Conservation (phyloP, 2,113 vertebrate species). For the Micromys minutus region DNA sequence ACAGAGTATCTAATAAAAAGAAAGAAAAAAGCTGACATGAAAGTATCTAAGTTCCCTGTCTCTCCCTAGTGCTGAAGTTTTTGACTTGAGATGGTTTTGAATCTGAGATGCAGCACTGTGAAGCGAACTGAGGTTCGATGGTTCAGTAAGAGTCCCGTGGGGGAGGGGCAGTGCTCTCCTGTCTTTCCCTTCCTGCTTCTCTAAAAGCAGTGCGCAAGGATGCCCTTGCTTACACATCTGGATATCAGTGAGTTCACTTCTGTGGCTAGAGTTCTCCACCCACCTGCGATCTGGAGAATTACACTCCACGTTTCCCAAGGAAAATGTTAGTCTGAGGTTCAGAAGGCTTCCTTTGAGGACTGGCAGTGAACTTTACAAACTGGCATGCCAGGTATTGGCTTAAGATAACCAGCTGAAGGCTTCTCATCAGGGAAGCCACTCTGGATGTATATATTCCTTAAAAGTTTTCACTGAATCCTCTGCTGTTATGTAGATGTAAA, state of each 20-base stretch:
- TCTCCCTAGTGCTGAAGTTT: constrained; percentile 27
- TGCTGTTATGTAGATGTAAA: not conserved
- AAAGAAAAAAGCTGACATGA: constrained; percentile 46
- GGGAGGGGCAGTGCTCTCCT: not conserved
- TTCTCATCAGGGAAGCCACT: not conserved
- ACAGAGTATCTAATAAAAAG: too few species aligned
- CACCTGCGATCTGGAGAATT: constrained; percentile 86
- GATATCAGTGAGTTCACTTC: constrained; percentile 70
- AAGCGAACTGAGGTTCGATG: not conserved
- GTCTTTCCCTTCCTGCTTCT: not conserved
- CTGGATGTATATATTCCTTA: not conserved
- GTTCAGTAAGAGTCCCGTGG: not conserved
- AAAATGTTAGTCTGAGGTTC: not conserved
- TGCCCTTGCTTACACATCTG: constrained; percentile 3
- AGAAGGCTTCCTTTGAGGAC: not conserved
- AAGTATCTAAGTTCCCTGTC: not conserved
- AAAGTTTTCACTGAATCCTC: not conserved
- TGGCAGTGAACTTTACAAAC: not conserved
- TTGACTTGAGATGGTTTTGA: not conserved
- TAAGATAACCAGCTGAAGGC: not conserved
- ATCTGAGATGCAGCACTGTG: not conserved
- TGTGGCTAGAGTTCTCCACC: constrained; percentile 87
- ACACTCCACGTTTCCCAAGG: constrained; percentile 71
- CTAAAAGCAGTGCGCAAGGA: not conserved
- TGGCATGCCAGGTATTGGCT: not conserved